A percentile compares a stretch with the other conserved stretches of the same genome.
Evolutionary conservation across 2,888 invertebrate species (phyloP).

Genomic region (Tolmerus cingulatus): DNA sequence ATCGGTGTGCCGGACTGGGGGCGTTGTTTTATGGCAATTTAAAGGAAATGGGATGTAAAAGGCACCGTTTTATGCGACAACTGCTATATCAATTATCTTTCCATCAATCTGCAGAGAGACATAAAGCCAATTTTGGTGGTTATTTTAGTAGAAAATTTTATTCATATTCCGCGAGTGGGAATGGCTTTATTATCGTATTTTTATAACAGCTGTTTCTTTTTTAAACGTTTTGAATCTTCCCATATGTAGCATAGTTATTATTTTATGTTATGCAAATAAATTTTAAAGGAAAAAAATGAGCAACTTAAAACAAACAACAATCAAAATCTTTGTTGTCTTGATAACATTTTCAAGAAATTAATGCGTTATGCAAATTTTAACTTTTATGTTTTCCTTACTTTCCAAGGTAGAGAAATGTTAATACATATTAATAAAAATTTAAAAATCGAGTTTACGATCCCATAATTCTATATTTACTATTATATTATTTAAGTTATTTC

Average conservation of each 20-base stretch:
- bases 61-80: background rate
- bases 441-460: no score
- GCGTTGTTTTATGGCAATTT: background rate
- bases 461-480: no score
- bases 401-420: no score
- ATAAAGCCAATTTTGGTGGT: background rate
- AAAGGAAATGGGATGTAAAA: background rate
- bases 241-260: background rate
- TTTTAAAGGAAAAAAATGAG: no score
- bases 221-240: background rate
- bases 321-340: no score
- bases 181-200: background rate
- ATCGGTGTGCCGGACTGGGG: background rate
- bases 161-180: background rate
- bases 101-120: background rate
- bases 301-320: no score
- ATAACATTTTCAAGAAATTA: no score
- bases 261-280: background rate
- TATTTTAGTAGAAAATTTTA: background rate
- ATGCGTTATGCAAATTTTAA: no score
- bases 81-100: background rate
- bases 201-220: background rate
- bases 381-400: no score
- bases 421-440: no score
- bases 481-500: no score